A percentile compares a stretch with the other conserved stretches of the same genome.
Evolutionary conservation across 2,797 vertebrate species (phyloP).

Genomic region (Champsocephalus gunnari): DNA sequence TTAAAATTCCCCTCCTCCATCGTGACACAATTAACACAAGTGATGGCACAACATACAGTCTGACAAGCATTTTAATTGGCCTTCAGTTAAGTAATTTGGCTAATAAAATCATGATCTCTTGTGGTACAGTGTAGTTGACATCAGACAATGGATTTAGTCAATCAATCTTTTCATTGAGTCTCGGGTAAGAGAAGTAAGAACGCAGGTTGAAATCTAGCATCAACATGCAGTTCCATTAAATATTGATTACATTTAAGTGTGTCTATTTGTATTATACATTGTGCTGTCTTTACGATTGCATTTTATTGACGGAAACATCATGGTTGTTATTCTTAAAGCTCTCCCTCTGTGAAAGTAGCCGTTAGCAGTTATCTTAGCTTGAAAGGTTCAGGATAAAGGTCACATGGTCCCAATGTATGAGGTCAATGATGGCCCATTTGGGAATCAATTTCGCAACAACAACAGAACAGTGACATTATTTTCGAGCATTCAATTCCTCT

Average conservation of each 20-base stretch:
- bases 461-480: not conserved
- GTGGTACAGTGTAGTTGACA: not conserved
- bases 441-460: slow-evolving; percentile 21
- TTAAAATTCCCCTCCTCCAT: not conserved
- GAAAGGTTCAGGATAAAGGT: slow-evolving; percentile 14
- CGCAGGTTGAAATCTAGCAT: slow-evolving; percentile 8
- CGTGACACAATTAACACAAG: slow-evolving; percentile 17
- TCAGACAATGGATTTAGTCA: slow-evolving; percentile 1
- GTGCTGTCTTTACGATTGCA: slow-evolving; percentile 17
- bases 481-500: not conserved
- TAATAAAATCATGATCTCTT: slow-evolving; percentile 14
- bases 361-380: slow-evolving; percentile 13
- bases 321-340: not conserved
- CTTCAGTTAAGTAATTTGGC: slow-evolving; percentile 8
- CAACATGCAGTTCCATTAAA: not conserved
- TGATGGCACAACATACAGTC: slow-evolving; percentile 6
- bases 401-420: slow-evolving; percentile 18
- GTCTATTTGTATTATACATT: slow-evolving; percentile 5
- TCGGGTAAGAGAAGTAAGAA: not conserved
- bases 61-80: slow-evolving; percentile 33
- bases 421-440: not conserved
- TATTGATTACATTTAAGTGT: slow-evolving; percentile 2
- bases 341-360: slow-evolving; percentile 10
- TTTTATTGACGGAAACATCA: slow-evolving; percentile 1
- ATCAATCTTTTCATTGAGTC: slow-evolving; percentile 6